Conservation (phyloP, 2,113 vertebrate genomes). For the Ophiodon elongatus region DNA sequence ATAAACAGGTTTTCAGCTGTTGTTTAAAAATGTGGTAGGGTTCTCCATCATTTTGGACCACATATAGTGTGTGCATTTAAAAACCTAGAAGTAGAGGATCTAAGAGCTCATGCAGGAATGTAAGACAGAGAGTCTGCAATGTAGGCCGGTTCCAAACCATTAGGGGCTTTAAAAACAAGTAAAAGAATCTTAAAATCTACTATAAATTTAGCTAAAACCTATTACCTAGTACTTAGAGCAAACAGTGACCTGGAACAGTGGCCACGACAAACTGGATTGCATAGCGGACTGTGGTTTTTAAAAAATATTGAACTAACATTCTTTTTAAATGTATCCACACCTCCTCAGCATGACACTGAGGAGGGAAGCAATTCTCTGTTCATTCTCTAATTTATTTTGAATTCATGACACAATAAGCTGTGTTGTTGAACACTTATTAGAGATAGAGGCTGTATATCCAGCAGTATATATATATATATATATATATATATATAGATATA, state of each 20-base stretch:
- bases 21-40: too few relatives aligned
- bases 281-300: background rate
- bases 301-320: too few relatives aligned
- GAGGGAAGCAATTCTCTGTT: background rate
- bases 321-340: too few relatives aligned
- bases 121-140: background rate
- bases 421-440: too few relatives aligned
- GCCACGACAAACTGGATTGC: background rate
- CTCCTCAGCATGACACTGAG: background rate
- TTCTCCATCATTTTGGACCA: too few relatives aligned
- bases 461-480: too few relatives aligned
- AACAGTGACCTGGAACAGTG: background rate
- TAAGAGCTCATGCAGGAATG: background rate
- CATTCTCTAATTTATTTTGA: background rate
- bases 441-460: background rate
- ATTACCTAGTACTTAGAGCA: background rate
- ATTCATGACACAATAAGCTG: background rate
- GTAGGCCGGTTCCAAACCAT: too few relatives aligned
- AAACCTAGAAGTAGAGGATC: background rate
- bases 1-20: background rate
- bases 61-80: background rate
- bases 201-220: background rate
- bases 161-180: too few relatives aligned
- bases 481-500: too few relatives aligned
- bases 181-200: background rate